phyloP scores from a whole-genome alignment of 2,888 invertebrate genomes.

The Belgica antarctica region DNA sequence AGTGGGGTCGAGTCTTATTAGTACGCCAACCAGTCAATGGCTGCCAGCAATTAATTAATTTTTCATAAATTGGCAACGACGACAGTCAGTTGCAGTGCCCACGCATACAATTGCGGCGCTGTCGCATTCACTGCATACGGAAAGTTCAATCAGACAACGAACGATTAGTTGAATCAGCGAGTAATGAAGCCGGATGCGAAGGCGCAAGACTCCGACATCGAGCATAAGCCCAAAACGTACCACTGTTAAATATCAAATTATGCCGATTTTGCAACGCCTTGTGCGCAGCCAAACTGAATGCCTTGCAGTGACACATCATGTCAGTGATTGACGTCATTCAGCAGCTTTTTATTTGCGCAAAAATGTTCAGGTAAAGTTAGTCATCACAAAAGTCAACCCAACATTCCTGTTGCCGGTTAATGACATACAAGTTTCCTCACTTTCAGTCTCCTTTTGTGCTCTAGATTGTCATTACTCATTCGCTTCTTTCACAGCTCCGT shows the following conservation, averaged over 20 bases:
- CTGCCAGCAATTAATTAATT: background rate
- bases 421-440: background rate
- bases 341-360: background rate
- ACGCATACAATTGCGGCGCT: background rate
- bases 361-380: background rate
- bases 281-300: too few relatives aligned
- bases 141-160: conserved; percentile 36
- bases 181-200: conserved; percentile 33
- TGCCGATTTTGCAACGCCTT: too few relatives aligned
- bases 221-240: background rate
- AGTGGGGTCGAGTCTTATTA: background rate
- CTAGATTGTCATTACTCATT: background rate
- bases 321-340: conserved; percentile 1
- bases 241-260: background rate
- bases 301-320: too few relatives aligned
- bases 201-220: background rate
- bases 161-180: too few relatives aligned
- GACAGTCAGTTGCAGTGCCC: conserved; percentile 2
- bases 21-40: background rate
- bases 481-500: background rate
- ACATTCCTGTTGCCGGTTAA: background rate
- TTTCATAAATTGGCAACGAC: conserved; percentile 18
- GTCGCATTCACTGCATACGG: conserved; percentile 1
- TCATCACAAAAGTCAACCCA: background rate
- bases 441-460: background rate